phyloP scores from a whole-genome alignment of 1,140 invertebrate species.

The Manduca sexta region DNA sequence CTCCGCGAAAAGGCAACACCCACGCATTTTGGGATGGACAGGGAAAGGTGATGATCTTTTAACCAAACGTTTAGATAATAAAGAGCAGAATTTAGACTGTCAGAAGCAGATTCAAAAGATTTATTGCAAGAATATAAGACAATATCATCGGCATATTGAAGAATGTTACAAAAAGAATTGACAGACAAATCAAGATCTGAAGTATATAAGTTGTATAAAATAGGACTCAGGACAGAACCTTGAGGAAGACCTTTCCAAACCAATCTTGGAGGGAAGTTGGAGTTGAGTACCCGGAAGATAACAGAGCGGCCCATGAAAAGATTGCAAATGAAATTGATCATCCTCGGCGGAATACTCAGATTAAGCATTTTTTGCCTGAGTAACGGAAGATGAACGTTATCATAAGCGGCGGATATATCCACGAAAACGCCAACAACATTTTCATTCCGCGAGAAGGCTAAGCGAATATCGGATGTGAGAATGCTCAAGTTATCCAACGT shows the following conservation, averaged over 20 bases:
- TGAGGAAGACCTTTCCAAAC: slow-evolving; percentile 18
- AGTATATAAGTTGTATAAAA: slow-evolving; percentile 19
- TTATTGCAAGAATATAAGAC: not conserved
- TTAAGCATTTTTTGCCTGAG: too few species aligned
- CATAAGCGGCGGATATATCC: not conserved
- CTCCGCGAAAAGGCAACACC: not conserved
- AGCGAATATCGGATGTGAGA: slow-evolving; percentile 7
- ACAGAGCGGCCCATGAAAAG: slow-evolving; percentile 3
- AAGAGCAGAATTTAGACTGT: not conserved
- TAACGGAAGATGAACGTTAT: too few species aligned
- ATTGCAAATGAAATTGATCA: slow-evolving; percentile 9
- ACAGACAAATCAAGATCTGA: slow-evolving; percentile 5
- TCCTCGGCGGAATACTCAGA: too few species aligned
- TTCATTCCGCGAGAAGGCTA: not conserved
- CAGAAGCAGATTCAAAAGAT: not conserved
- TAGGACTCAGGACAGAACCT: slow-evolving; percentile 18
- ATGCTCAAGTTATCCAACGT: slow-evolving; percentile 2
- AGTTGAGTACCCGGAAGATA: not conserved
- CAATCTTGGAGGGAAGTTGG: not conserved
- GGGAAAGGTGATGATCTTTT: not conserved
- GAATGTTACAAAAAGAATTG: slow-evolving; percentile 1
- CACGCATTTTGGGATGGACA: not conserved
- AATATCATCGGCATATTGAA: not conserved
- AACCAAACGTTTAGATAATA: not conserved
- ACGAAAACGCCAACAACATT: not conserved